Conservation (phyloP, 1,140 invertebrate genomes). For the Anadara kagoshimensis region DNA sequence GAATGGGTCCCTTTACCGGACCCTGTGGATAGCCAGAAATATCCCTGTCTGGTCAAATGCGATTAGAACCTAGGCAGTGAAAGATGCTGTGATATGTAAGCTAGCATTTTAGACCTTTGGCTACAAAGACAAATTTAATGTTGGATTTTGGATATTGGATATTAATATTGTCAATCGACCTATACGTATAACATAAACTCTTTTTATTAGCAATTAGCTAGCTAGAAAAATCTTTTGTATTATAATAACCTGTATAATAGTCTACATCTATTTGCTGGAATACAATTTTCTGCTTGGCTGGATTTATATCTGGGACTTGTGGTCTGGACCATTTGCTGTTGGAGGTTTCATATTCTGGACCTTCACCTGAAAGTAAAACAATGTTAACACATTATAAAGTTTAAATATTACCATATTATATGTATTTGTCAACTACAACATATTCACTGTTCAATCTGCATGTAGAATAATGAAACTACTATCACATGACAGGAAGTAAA, state of each 20-base stretch:
- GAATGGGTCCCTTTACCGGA: no score
- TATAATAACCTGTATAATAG: constrained; percentile 84
- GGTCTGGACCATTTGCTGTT: constrained; percentile 80
- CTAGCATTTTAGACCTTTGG: no score
- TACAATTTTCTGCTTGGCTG: constrained; percentile 82
- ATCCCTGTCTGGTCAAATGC: no score
- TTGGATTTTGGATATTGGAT: no score
- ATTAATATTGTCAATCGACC: no score
- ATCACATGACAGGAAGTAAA: background rate
- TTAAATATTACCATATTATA: background rate
- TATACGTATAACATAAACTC: no score
- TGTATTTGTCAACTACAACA: background rate
- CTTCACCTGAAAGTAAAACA: constrained; percentile 40
- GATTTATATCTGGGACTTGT: constrained; percentile 77
- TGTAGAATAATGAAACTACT: background rate
- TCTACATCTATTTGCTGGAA: constrained; percentile 84
- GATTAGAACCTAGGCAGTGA: no score
- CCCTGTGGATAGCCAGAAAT: no score
- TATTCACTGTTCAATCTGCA: background rate
- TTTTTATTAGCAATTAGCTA: no score
- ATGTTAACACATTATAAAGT: no score
- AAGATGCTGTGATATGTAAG: no score
- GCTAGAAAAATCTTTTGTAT: background rate
- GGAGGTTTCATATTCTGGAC: constrained; percentile 50
- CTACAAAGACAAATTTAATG: no score